Base-by-base conservation (phyloP, 2,888 invertebrate species). In the Meloe dianella region DNA sequence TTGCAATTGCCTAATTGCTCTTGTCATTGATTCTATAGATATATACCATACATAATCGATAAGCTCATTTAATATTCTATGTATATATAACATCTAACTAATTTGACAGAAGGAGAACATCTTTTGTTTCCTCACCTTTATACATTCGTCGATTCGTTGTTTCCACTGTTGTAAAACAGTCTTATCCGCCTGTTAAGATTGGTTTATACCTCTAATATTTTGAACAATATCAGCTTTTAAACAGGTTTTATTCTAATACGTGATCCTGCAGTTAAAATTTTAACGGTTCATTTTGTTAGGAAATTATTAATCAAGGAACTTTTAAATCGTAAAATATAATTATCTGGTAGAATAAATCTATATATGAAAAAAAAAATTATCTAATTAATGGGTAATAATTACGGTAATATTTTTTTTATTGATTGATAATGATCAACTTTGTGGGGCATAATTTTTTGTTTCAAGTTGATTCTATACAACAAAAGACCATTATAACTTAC, bases 21-120 rank as follows among this genome's bases (percentile, higher is more conserved):
- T 71, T 72, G 65, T 68, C 66, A 71, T 73, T 66, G 66, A 68
- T 70, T 68, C 56, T n/a, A n/a, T n/a, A n/a, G n/a, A n/a, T n/a
- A n/a, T n/a, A n/a, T n/a, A n/a, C n/a, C n/a, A n/a, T n/a, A n/a
- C n/a, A n/a, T n/a, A n/a, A n/a, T n/a, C n/a, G n/a, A n/a, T n/a
- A n/a, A n/a, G n/a, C n/a, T n/a, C n/a, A n/a, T n/a, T n/a, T n/a
- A n/a, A n/a, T n/a, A n/a, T n/a, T n/a, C n/a, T n/a, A n/a, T n/a
- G n/a, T n/a, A n/a, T n/a, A n/a, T n/a, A n/a, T n/a, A n/a, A n/a
- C n/a, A n/a, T n/a, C n/a, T 63, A 66, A 32, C 7, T 32, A 32
- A 32, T 35, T 35, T 35, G 2, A 35, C 14, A 14, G 35, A 32
- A 32, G 7, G 27, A 27, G 4, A 4, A 3, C 27, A 27, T 2